Conservation (phyloP, 2,888 invertebrate genomes). For the Notodonta dromedarius region DNA sequence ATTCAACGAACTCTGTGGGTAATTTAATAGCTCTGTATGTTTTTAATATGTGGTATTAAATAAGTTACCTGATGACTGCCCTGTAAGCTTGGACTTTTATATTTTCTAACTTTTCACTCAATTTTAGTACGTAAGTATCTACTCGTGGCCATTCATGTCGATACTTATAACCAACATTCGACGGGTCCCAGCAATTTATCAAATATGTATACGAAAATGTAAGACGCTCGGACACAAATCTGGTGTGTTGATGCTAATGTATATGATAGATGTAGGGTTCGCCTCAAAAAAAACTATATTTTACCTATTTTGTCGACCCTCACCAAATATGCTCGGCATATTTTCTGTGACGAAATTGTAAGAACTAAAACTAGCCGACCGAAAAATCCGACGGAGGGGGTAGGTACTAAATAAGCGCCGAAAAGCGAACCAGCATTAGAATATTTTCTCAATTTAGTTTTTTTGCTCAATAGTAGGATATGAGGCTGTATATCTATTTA, state of each 20-base stretch:
- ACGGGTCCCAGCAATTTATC: conserved; percentile 7
- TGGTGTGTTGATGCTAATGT: not conserved
- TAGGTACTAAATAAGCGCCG: not conserved
- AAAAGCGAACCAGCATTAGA: not conserved
- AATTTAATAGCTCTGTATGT: no score
- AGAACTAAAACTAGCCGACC: not conserved
- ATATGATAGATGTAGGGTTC: not conserved
- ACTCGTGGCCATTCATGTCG: conserved; percentile 2
- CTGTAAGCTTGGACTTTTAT: no score
- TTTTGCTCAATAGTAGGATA: not conserved
- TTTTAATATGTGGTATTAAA: no score
- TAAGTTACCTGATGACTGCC: no score
- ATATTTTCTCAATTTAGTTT: not conserved
- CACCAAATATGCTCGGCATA: not conserved
- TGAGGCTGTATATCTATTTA: not conserved
- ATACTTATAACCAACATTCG: conserved; percentile 5
- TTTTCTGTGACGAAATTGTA: not conserved
- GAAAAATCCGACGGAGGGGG: not conserved
- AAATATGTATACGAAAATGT: conserved; percentile 1
- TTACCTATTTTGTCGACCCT: not conserved
- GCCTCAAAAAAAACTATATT: not conserved
- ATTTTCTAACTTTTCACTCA: no score
- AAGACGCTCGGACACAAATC: not conserved
- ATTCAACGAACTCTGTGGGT: no score
- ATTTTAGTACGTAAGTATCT: not conserved